A percentile compares a stretch with the other conserved stretches of the same genome.
phyloP scores from a whole-genome alignment of 2,888 invertebrate species.

The Aphrophora alni region DNA sequence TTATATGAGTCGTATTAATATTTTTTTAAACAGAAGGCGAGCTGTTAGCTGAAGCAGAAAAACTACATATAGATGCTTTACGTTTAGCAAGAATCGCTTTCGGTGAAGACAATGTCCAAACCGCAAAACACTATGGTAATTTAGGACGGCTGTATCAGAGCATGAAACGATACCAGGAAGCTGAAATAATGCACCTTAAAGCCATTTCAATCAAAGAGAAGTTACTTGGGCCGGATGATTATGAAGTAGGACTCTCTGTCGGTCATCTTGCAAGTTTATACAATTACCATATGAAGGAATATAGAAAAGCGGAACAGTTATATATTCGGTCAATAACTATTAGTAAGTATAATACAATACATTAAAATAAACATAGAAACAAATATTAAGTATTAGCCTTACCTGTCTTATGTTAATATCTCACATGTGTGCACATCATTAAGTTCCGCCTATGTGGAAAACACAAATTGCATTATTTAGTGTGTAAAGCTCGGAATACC shows the following conservation, averaged over 20 bases:
- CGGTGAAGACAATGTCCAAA: constrained; percentile 93
- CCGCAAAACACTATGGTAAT: constrained; percentile 96
- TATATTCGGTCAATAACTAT: constrained; percentile 89
- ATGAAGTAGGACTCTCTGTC: constrained; percentile 89
- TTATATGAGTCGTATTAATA: no score
- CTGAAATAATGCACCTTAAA: constrained; percentile 90
- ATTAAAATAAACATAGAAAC: no score
- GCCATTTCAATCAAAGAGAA: constrained; percentile 93
- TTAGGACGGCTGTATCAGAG: constrained; percentile 93
- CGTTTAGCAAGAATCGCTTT: constrained; percentile 80
- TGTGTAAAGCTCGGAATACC: no score
- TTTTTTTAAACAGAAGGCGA: constrained; percentile 60
- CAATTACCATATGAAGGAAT: constrained; percentile 93
- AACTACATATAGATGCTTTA: constrained; percentile 83
- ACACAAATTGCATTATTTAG: no score
- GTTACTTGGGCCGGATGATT: constrained; percentile 80
- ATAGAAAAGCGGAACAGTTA: constrained; percentile 82
- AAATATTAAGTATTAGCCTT: no score
- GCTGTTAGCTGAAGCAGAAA: constrained; percentile 79
- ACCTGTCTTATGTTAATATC: no score
- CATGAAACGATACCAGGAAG: constrained; percentile 86
- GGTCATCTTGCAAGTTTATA: constrained; percentile 94
- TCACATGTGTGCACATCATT: no score
- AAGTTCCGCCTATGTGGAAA: no score
- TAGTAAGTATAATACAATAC: constrained; percentile 70